A percentile compares a stretch with the other conserved stretches of the same genome.
phyloP scores from a whole-genome alignment of 2,113 vertebrate genomes.

The Manacus vitellinus region DNA sequence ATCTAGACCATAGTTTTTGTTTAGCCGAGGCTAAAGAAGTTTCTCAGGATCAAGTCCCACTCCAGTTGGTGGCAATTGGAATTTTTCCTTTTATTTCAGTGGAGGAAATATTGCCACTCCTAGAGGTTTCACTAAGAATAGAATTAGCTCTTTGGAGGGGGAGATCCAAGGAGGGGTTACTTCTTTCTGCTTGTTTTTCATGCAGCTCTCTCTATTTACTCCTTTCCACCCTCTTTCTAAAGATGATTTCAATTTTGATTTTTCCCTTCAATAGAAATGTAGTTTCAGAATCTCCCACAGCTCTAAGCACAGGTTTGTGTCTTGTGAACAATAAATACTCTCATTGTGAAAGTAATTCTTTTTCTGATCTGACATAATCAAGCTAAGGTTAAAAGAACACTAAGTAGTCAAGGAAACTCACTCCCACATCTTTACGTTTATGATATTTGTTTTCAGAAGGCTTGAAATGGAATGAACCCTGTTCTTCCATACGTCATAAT shows the following conservation, averaged over 20 bases:
- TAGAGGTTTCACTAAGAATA: background rate
- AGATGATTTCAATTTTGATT: background rate
- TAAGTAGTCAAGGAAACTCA: conserved; percentile 10
- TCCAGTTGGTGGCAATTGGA: rapidly evolving
- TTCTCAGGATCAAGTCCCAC: background rate
- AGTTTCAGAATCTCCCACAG: background rate
- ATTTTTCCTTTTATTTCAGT: background rate
- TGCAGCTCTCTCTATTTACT: background rate
- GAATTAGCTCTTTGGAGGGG: background rate
- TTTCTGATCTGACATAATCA: background rate
- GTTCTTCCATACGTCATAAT: background rate
- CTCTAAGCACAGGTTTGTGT: background rate
- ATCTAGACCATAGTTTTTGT: background rate
- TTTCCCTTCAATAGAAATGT: background rate
- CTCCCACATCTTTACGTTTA: background rate
- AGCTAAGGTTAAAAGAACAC: conserved; percentile 5
- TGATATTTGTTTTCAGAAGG: conserved; percentile 6
- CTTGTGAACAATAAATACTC: background rate
- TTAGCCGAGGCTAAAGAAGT: background rate
- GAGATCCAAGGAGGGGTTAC: rapidly evolving
- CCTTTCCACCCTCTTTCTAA: background rate
- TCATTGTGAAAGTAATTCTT: background rate
- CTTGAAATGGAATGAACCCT: background rate
- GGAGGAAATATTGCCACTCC: background rate
- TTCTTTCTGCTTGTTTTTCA: background rate